Evolutionary conservation across 2,888 invertebrate genomes (phyloP).

Genomic region (Norana najaformis): DNA sequence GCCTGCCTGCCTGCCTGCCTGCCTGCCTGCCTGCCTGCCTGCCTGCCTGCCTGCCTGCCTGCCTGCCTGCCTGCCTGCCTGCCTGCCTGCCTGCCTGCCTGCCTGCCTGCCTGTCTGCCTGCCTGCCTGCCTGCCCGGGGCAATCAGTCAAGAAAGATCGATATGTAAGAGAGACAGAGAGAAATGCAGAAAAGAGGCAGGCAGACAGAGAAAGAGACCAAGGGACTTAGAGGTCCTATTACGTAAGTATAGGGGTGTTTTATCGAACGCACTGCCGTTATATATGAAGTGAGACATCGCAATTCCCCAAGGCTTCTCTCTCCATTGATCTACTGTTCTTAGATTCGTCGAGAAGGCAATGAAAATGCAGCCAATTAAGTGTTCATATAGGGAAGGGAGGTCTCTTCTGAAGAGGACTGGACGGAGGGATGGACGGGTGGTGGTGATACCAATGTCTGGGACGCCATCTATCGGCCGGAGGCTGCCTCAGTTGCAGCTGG

Average conservation of each 20-base stretch:
- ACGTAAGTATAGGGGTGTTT: neutral
- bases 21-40: neutral
- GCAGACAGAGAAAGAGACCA: neutral
- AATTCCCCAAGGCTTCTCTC: neutral
- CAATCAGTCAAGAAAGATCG: too few species aligned
- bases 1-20: neutral
- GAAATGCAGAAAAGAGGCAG: neutral
- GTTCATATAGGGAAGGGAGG: neutral
- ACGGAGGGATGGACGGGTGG: neutral
- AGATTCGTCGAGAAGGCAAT: neutral
- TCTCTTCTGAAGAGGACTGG: neutral
- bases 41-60: neutral
- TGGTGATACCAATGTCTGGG: neutral
- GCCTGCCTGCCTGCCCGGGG: too few species aligned
- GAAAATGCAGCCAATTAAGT: constrained; percentile 13
- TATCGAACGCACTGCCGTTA: neutral
- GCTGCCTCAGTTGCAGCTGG: neutral
- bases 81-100: neutral
- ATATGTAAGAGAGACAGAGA: neutral
- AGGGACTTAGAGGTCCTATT: neutral
- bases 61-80: neutral
- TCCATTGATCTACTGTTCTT: constrained; percentile 13
- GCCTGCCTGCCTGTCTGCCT: neutral
- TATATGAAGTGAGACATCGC: neutral
- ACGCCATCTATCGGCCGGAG: neutral